These are phyloP conservation scores for Scortum barcoo DNA, from an alignment of 2,113 vertebrate genomes.

Conservation along the genomic window DNA sequence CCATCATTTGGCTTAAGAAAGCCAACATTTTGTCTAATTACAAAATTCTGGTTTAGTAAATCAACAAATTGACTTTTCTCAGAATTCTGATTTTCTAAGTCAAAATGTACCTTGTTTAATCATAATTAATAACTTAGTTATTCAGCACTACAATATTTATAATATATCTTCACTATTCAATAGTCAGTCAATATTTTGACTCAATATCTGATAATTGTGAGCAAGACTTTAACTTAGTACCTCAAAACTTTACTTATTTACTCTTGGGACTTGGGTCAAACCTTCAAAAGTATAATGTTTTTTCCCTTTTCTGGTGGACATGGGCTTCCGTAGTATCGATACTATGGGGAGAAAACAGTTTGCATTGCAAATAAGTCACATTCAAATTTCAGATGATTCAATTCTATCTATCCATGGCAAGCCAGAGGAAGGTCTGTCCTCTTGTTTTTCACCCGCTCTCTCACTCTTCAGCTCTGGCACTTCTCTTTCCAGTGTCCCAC, in stretches of 20 bases:
- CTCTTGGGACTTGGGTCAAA: not conserved
- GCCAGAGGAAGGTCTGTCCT: slow-evolving; percentile 81
- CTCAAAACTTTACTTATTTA: too few relatives aligned
- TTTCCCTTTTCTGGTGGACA: slow-evolving; percentile 7
- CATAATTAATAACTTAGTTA: not conserved
- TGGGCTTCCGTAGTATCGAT: slow-evolving; percentile 4
- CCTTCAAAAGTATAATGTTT: not conserved
- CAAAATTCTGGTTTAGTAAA: too few relatives aligned
- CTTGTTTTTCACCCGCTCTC: slow-evolving; percentile 79
- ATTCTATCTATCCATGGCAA: slow-evolving; percentile 93
- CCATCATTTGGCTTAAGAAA: too few relatives aligned
- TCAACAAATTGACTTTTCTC: not conserved
- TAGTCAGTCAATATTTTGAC: too few relatives aligned
- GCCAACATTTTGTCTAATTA: too few relatives aligned
- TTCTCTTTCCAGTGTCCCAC: slow-evolving; percentile 90
- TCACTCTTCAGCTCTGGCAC: slow-evolving; percentile 80
- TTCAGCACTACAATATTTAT: too few relatives aligned
- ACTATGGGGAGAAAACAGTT: slow-evolving; percentile 30
- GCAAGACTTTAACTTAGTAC: too few relatives aligned
- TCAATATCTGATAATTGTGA: too few relatives aligned
- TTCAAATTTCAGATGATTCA: slow-evolving; percentile 97
- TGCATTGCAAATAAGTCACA: slow-evolving; percentile 63
- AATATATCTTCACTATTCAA: too few relatives aligned
- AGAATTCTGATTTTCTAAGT: not conserved
- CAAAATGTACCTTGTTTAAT: not conserved